These are phyloP conservation scores for Helicoverpa armigera DNA, from an alignment of 1,140 invertebrate genomes.

Conservation along the genomic window DNA sequence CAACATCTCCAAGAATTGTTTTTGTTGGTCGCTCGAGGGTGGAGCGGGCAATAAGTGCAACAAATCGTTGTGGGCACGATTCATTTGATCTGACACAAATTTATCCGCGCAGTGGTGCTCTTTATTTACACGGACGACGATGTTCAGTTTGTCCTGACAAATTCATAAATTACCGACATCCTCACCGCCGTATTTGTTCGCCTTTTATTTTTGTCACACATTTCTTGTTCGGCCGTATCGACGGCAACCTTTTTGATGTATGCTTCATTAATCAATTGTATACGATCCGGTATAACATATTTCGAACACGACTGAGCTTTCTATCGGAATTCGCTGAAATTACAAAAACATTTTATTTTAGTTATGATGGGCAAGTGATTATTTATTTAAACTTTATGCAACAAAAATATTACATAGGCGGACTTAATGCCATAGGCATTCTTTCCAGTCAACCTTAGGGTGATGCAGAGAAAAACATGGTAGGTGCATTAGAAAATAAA, in stretches of 20 bases:
- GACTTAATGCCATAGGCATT: too few relatives aligned
- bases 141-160: conserved; percentile 85
- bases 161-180: conserved; percentile 87
- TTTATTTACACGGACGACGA: conserved; percentile 83
- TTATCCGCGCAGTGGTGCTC: conserved; percentile 80
- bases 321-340: background rate
- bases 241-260: conserved; percentile 72
- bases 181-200: conserved; percentile 74
- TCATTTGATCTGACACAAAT: conserved; percentile 86
- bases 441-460: too few relatives aligned
- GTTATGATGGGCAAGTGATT: too few relatives aligned
- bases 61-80: conserved; percentile 75
- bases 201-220: conserved; percentile 81
- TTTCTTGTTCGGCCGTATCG: conserved; percentile 78
- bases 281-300: conserved; percentile 31
- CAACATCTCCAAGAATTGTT: conserved; percentile 47
- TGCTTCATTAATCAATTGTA: conserved; percentile 61
- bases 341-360: too few relatives aligned
- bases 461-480: too few relatives aligned
- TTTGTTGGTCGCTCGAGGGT: conserved; percentile 55
- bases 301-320: background rate
- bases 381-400: too few relatives aligned
- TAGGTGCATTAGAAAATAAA: too few relatives aligned
- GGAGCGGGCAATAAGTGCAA: conserved; percentile 77
- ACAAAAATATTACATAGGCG: too few relatives aligned